These are phyloP conservation scores for Jaculus jaculus DNA, from an alignment of 2,113 vertebrate species.

Conservation along the genomic window DNA sequence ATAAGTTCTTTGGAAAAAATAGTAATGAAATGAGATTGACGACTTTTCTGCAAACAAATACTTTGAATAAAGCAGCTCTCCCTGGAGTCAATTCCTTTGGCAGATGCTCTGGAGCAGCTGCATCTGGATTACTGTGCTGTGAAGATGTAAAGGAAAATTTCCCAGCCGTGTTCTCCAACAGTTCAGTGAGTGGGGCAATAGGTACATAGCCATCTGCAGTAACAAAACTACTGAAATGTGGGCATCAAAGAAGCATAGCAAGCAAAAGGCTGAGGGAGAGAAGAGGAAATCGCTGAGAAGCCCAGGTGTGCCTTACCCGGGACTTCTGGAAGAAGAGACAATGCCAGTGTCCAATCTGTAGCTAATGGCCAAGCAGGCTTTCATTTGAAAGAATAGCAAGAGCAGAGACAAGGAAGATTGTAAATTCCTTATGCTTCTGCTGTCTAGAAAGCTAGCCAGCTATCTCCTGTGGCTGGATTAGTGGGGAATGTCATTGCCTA, in stretches of 20 bases:
- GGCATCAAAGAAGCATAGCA: neutral
- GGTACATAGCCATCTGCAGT: neutral
- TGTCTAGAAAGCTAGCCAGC: too few relatives aligned
- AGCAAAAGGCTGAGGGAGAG: neutral
- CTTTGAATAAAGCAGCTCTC: neutral
- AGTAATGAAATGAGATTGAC: slow-evolving; percentile 11
- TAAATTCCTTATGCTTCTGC: neutral
- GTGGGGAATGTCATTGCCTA: too few relatives aligned
- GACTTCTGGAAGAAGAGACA: neutral
- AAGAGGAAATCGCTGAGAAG: neutral
- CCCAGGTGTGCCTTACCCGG: neutral
- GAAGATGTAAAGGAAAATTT: neutral
- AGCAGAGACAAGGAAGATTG: neutral
- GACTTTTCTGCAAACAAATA: neutral
- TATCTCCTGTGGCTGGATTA: neutral
- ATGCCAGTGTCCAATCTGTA: neutral
- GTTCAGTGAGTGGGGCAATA: neutral
- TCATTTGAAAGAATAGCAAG: neutral
- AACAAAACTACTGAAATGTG: neutral
- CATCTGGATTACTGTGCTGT: too few relatives aligned
- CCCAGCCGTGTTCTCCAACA: neutral
- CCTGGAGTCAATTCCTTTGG: neutral
- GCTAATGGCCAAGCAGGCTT: neutral
- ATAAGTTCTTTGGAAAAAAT: neutral
- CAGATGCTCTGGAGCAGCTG: neutral